phyloP scores from a whole-genome alignment of 1,140 invertebrate genomes.

The Lordiphosa mommai region DNA sequence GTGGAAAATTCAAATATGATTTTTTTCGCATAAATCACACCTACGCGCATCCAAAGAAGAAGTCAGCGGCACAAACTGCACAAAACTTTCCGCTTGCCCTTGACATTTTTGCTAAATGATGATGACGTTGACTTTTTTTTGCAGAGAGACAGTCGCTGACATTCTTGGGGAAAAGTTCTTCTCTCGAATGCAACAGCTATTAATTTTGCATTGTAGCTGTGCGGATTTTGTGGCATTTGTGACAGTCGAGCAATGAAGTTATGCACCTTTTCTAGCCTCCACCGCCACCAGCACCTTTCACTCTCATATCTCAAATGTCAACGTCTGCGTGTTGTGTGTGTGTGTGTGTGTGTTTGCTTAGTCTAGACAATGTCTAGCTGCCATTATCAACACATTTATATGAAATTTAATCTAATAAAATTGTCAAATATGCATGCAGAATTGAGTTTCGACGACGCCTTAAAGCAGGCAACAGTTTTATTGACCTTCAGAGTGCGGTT shows the following conservation, averaged over 20 bases:
- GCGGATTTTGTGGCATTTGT: conserved; percentile 68
- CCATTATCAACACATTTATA: conserved; percentile 68
- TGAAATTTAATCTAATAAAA: conserved; percentile 69
- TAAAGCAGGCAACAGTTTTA: conserved; percentile 23
- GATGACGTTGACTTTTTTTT: conserved; percentile 29
- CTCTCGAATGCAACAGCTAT: conserved; percentile 54
- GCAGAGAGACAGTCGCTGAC: conserved; percentile 38
- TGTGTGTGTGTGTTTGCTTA: conserved; percentile 30
- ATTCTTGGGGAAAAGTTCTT: conserved; percentile 9
- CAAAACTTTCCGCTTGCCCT: conserved; percentile 33
- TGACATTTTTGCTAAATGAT: conserved; percentile 48
- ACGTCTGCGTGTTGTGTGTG: conserved; percentile 14
- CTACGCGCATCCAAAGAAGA: too few species aligned
- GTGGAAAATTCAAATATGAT: conserved; percentile 48
- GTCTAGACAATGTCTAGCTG: conserved; percentile 66
- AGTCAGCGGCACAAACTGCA: conserved; percentile 19
- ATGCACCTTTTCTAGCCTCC: conserved; percentile 11
- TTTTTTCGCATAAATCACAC: conserved; percentile 50
- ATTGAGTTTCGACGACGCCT: too few species aligned
- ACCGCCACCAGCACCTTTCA: conserved; percentile 23
- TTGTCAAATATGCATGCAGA: conserved; percentile 54
- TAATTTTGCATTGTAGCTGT: conserved; percentile 63
- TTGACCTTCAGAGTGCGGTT: conserved; percentile 41
- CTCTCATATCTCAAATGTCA: conserved; percentile 54
- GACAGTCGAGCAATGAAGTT: conserved; percentile 52